Conservation (phyloP, 2,113 vertebrate genomes). For the Leptocoma aspasia region DNA sequence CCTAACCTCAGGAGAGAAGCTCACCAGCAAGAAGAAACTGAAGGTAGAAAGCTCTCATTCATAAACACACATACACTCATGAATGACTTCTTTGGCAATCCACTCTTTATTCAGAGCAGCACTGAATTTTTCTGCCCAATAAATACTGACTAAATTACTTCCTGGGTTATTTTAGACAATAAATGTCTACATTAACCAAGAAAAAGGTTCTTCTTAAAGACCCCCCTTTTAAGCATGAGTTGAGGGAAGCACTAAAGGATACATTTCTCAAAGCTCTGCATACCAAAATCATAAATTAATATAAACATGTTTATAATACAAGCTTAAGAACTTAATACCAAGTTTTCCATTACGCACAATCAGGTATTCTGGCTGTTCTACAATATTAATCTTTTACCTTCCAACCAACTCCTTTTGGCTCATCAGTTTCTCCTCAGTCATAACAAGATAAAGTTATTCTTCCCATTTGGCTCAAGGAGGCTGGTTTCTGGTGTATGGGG, state of each 20-base stretch:
- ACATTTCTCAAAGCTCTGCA: not conserved
- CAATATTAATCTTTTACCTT: not conserved
- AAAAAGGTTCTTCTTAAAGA: not conserved
- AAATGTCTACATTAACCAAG: not conserved
- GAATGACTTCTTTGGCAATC: constrained; percentile 2
- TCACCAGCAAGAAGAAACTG: not conserved
- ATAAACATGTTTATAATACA: not conserved
- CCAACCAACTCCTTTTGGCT: not conserved
- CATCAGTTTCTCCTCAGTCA: not conserved
- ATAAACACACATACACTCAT: not conserved
- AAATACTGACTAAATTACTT: not conserved
- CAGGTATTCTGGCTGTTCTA: not conserved
- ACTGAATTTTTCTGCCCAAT: not conserved
- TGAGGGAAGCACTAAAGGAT: not conserved
- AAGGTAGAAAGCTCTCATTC: constrained; percentile 21
- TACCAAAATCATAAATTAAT: not conserved
- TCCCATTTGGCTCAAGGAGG: not conserved
- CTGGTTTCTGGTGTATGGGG: not conserved
- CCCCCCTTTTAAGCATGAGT: not conserved
- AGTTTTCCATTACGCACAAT: not conserved
- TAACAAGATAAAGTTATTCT: not conserved
- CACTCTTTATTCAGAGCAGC: not conserved
- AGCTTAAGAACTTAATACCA: not conserved
- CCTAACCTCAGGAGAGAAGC: not conserved
- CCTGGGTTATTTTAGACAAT: not conserved